Evolutionary conservation across 35 echinoderm and acorn worm species (phyloP), one percentile per base, ranked within the genome.

Genomic region (Heliocidaris tuberculata): DNA sequence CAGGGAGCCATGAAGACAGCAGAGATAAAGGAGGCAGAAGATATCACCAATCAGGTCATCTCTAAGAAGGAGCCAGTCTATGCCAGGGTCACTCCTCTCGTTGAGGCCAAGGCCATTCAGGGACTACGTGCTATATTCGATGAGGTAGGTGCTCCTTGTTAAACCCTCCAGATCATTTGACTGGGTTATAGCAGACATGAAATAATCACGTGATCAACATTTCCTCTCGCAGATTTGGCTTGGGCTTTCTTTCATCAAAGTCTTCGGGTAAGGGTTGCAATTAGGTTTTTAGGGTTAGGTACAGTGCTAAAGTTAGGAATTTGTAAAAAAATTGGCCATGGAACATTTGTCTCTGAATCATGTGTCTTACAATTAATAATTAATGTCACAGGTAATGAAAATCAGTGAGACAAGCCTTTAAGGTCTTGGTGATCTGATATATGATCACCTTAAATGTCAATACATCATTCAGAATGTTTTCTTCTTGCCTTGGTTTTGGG

Each of bases 71-170:
- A 94, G 12, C 95, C 86, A 65, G 95, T 99, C 6, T 99, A 97
- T 60, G 95, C 96, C 32, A 99, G 94, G 95, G 95, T 97, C 92
- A 96, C 97, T 13, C 97, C 97, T 29, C 97, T 99, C 19, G 98
- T 97, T 9, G 90, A 96, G 50, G 98, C 98, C 29, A 99, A 99
- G 70, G 78, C 97, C 32, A 99, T 99, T 21, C 98, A 99, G 92
- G 98, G 98, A n/a, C 88, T 99, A 50, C 96, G 98, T 70, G 98
- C 98, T 89, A 96, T 99, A 31, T 99, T 99, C 94, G 97, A 97
- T 95, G 98, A 99, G 97, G 98, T 99, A 70, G 93, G 94, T 78
- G 21, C 17, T 27, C 65, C 17, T 27, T 19, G 5, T 71, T n/a
- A 16, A 50, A 56, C 48, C 24, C 31, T 32, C 16, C 12, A 52